Evolutionary conservation across 2,888 invertebrate species (phyloP).

Genomic region (Cephus pygmeus): DNA sequence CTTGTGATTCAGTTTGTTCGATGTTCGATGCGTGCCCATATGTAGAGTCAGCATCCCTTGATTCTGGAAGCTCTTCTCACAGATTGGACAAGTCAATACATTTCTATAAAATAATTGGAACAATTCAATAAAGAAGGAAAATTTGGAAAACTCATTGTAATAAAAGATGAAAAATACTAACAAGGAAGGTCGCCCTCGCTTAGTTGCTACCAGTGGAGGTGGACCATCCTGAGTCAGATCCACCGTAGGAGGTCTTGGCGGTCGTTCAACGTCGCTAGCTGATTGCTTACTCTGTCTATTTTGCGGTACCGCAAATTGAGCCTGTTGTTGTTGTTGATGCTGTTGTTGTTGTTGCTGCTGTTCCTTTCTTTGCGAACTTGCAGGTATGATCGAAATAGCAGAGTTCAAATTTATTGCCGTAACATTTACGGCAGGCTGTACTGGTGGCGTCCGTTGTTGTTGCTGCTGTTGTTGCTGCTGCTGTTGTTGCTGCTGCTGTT

Average conservation of each 20-base stretch:
- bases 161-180: conserved; percentile 27
- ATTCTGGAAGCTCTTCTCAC: conserved; percentile 67
- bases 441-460: conserved; percentile 61
- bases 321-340: conserved; percentile 40
- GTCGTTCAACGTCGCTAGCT: conserved; percentile 62
- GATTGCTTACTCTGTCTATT: conserved; percentile 54
- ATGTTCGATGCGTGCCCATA: conserved; percentile 65
- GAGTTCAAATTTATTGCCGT: conserved; percentile 71
- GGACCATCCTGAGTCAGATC: conserved; percentile 64
- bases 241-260: conserved; percentile 66
- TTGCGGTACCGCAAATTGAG: conserved; percentile 64
- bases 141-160: conserved; percentile 4
- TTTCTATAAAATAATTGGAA: conserved; percentile 37
- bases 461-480: conserved; percentile 60
- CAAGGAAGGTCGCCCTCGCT: conserved; percentile 62
- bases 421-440: conserved; percentile 50
- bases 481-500: conserved; percentile 57
- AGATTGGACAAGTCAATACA: conserved; percentile 62
- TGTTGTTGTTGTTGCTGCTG: conserved; percentile 48
- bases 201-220: conserved; percentile 60
- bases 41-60: conserved; percentile 67
- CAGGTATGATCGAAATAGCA: conserved; percentile 73
- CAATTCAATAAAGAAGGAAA: background rate
- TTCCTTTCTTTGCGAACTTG: conserved; percentile 63
- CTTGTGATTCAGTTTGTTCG: conserved; percentile 66